A percentile compares a stretch with the other conserved stretches of the same genome.
Evolutionary conservation across 1,140 invertebrate genomes (phyloP).

Genomic region (Neelides sp.): DNA sequence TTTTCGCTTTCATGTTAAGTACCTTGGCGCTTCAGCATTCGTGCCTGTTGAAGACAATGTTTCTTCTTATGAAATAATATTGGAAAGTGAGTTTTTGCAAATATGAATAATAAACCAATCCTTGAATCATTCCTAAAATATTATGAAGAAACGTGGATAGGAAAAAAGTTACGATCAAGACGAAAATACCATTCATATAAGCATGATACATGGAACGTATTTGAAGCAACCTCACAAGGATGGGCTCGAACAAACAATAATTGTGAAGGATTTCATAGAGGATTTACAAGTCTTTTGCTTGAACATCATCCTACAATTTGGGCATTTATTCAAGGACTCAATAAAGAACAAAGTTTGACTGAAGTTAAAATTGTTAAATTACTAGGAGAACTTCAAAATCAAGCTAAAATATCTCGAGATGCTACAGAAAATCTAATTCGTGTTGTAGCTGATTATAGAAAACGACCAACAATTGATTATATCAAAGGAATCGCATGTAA

Average conservation of each 20-base stretch:
- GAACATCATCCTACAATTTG: slow-evolving; percentile 10
- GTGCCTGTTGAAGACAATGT: slow-evolving; percentile 6
- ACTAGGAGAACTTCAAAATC: too few species aligned
- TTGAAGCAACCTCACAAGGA: background rate
- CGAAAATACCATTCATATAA: background rate
- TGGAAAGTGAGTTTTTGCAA: slow-evolving; percentile 5
- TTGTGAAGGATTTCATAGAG: slow-evolving; percentile 8
- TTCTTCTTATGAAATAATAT: background rate
- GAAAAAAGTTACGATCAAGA: background rate
- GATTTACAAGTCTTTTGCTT: slow-evolving; percentile 1
- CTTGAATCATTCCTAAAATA: slow-evolving; percentile 6
- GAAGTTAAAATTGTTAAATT: slow-evolving; percentile 2
- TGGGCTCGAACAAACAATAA: slow-evolving; percentile 7
- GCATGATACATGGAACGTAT: slow-evolving; percentile 7
- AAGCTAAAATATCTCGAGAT: too few species aligned
- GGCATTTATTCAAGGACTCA: slow-evolving; percentile 10
- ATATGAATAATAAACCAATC: background rate
- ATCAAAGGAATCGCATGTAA: too few species aligned
- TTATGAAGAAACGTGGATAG: slow-evolving; percentile 15
- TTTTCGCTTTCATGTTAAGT: slow-evolving; percentile 5
- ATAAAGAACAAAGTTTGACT: slow-evolving; percentile 9
- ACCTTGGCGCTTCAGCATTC: slow-evolving; percentile 6
- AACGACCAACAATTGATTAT: too few species aligned
- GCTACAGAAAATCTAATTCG: too few species aligned
- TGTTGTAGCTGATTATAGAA: too few species aligned